Conservation (phyloP, 1,140 invertebrate genomes). For the Oscheius sp. region DNA sequence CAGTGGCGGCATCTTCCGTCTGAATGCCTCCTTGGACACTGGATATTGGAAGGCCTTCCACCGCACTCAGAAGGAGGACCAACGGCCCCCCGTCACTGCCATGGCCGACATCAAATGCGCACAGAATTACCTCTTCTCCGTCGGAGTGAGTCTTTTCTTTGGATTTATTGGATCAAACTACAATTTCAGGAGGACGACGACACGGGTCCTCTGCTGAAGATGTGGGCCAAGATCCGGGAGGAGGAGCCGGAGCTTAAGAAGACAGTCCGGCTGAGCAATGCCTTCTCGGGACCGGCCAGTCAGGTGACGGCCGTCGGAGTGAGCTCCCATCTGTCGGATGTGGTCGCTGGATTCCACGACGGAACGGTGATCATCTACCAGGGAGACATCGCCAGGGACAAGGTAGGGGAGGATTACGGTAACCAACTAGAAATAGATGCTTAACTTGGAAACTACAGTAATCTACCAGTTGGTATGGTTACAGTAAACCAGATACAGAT, state of each 20-base stretch:
- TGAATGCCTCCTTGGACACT: slow-evolving; percentile 17
- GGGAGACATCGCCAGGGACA: slow-evolving; percentile 45
- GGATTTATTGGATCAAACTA: neutral
- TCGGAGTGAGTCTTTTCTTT: slow-evolving; percentile 40
- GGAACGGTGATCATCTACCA: slow-evolving; percentile 43
- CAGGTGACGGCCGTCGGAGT: slow-evolving; percentile 1
- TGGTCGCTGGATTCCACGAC: slow-evolving; percentile 43
- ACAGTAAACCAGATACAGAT: too few relatives aligned
- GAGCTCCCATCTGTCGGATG: slow-evolving; percentile 9
- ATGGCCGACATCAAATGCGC: slow-evolving; percentile 37
- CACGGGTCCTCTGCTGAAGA: slow-evolving; percentile 41
- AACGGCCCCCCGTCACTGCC: too few relatives aligned
- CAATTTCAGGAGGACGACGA: slow-evolving; percentile 49
- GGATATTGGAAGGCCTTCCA: slow-evolving; percentile 50
- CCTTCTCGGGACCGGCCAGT: slow-evolving; percentile 30
- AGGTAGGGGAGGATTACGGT: too few relatives aligned
- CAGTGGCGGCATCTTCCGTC: slow-evolving; percentile 44
- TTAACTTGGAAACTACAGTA: too few relatives aligned
- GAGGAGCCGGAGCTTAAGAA: slow-evolving; percentile 22
- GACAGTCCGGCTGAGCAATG: neutral
- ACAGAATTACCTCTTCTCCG: slow-evolving; percentile 39
- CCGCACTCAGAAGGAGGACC: too few relatives aligned
- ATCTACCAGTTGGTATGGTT: too few relatives aligned
- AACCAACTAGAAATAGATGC: too few relatives aligned
- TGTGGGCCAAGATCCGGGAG: slow-evolving; percentile 49